Evolutionary conservation across 1,140 invertebrate genomes (phyloP).

Genomic region (Drosophila ironensis): DNA sequence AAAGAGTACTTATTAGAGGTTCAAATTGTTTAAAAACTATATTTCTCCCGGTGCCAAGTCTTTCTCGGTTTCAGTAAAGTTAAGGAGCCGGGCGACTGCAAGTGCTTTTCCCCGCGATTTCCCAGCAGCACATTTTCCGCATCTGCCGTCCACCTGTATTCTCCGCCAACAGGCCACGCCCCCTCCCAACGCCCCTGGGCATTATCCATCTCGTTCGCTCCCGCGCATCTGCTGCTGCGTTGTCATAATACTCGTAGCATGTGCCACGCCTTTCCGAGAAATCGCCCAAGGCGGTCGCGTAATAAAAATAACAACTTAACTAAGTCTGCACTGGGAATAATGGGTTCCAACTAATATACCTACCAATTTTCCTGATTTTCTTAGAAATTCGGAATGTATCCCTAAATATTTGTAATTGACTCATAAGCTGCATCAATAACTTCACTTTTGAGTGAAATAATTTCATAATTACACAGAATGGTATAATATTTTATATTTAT

Average conservation of each 20-base stretch:
- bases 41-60: too few species aligned
- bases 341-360: too few species aligned
- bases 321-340: conserved; percentile 28
- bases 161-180: background rate
- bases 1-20: too few species aligned
- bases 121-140: conserved; percentile 4
- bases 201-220: background rate
- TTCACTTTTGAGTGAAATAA: too few species aligned
- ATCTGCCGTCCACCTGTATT: conserved; percentile 2
- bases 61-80: too few species aligned
- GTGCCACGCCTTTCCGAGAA: conserved; percentile 29
- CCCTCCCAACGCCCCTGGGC: background rate
- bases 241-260: conserved; percentile 66
- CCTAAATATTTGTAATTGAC: too few species aligned
- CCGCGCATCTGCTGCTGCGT: conserved; percentile 9
- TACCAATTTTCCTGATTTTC: too few species aligned
- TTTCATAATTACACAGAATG: too few species aligned
- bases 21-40: too few species aligned
- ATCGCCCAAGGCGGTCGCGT: conserved; percentile 36
- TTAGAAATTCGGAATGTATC: too few species aligned
- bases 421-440: too few species aligned
- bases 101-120: conserved; percentile 24
- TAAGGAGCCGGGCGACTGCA: conserved; percentile 31
- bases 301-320: conserved; percentile 78
- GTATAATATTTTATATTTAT: too few species aligned